Base-by-base conservation (phyloP, 2,113 vertebrate species). In the Pygoscelis adeliae region DNA sequence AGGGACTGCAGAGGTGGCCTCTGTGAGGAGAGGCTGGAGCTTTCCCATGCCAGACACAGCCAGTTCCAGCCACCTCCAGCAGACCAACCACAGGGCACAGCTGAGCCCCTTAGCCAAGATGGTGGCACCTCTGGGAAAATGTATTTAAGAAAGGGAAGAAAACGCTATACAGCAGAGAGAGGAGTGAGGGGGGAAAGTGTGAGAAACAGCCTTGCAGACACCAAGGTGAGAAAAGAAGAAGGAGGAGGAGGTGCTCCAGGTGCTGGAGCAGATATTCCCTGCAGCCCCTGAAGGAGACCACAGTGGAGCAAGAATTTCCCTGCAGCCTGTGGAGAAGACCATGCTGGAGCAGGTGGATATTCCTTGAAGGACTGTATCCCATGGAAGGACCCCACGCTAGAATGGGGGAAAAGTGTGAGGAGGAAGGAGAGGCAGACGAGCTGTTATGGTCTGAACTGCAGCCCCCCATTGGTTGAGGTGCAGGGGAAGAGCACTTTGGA, bases 351-450 rank as follows among this genome's bases (percentile, higher is more conserved):
- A 74, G 10, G 17, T 32, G 21, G 27, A 46, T 55, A 38, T 65
- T 46, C 11, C 10, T 16, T 55, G 40, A 55, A 32, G 11, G 49
- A 63, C 16, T 53, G 8, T 46, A 38, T 55, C 18, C 32, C 12
- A 5, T 49, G 29, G 44, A 34, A 22, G 11, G 32, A 53, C 7
- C 2, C 21, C 19, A 25, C 0, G 1, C n/a, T 67, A 49, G 9
- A 74, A 42, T 5, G 66, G 18, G 16, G 26, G 23, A 49, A 56
- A 66, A 76, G 4, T 13, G 18, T 56, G 42, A 76, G 23, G 23
- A 67, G n/a, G 50, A 76, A 58, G 22, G 42, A 86, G 15, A 15
- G 42, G 23, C n/a, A 76, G 23, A 58, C 18, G 11, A 58, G 18
- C 18, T 40, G 23, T 12, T 46, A 12, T 29, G 9, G 11, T 15